These are phyloP conservation scores for Temnothorax unifasciatus DNA, from an alignment of 2,888 invertebrate genomes.

Conservation along the genomic window DNA sequence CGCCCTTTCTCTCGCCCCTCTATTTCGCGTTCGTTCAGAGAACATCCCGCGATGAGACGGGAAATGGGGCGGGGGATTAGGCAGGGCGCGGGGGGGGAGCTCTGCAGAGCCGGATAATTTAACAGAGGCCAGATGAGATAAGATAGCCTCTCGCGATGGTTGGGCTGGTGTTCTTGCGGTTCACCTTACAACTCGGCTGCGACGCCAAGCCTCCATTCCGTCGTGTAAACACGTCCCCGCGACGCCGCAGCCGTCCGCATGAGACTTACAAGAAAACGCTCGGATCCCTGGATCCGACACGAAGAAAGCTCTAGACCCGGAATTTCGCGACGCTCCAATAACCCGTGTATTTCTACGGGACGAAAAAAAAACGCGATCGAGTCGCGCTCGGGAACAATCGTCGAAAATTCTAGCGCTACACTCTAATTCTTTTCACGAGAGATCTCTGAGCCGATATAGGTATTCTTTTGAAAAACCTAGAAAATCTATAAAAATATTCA, in stretches of 20 bases:
- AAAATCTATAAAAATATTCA: neutral
- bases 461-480: neutral
- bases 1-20: conserved; percentile 22
- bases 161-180: conserved; percentile 73
- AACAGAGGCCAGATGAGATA: conserved; percentile 80
- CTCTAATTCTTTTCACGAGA: neutral
- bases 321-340: conserved; percentile 46
- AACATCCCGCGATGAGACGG: conserved; percentile 54
- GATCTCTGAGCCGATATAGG: neutral
- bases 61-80: conserved; percentile 6
- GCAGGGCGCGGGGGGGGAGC: conserved; percentile 1
- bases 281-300: neutral
- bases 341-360: conserved; percentile 8
- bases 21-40: conserved; percentile 65
- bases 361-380: conserved; percentile 11
- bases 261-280: conserved; percentile 63
- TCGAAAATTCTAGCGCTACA: neutral
- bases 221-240: conserved; percentile 71
- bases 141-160: conserved; percentile 77
- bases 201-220: conserved; percentile 64
- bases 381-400: conserved; percentile 7
- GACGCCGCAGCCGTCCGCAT: conserved; percentile 44
- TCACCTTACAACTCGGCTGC: conserved; percentile 64
- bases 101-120: conserved; percentile 75
- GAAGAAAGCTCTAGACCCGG: conserved; percentile 17